Evolutionary conservation across 2,113 vertebrate genomes (phyloP), one percentile per base, ranked within the genome.

Genomic region (Salminus brasiliensis): DNA sequence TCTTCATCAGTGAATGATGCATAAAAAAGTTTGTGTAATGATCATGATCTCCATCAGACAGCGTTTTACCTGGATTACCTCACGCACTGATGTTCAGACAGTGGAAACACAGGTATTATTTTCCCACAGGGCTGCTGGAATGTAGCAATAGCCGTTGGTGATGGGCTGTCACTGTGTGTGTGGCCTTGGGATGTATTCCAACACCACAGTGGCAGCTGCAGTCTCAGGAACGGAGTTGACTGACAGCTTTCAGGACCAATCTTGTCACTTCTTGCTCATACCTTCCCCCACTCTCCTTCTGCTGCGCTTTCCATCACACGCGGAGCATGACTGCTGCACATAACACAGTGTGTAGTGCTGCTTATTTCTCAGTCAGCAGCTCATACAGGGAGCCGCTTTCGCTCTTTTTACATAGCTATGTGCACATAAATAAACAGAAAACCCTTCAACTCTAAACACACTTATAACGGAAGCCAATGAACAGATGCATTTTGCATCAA

Each of bases 211-310:
- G 72, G 60, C 47, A 59, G 55, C 60, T 53, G 75, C 81, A 45
- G 72, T 29, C 53, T 69, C 36, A 62, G 68, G 76, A 68, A 43
- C 43, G 18, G 45, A 70, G 15, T 36, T 85, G 83, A 89, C 23
- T 85, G 85, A 89, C 80, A 70, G 75, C 83, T 82, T 84, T 89
- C 86, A 85, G 80, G 85, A 81, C 78, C 79, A 77, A 77, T 82
- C 85, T 60, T 16, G 45, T 84, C 88, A 85, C 73, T 70, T 62
- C 67, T 57, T 79, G 45, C 57, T 63, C 12, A 16, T 63, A 25
- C 41, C 49, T 25, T 79, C 59, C 69, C 76, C 83, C 60, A 60
- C 78, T 66, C 18, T 47, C 71, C 43, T 74, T 63, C 66, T 3
- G 16, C 36, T 69, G 71, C 67, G 0, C 11, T 52, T 60, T 57